A percentile compares a stretch with the other conserved stretches of the same genome.
These are phyloP conservation scores for Thalpophila matura DNA, from an alignment of 2,888 invertebrate species.

Conservation along the genomic window DNA sequence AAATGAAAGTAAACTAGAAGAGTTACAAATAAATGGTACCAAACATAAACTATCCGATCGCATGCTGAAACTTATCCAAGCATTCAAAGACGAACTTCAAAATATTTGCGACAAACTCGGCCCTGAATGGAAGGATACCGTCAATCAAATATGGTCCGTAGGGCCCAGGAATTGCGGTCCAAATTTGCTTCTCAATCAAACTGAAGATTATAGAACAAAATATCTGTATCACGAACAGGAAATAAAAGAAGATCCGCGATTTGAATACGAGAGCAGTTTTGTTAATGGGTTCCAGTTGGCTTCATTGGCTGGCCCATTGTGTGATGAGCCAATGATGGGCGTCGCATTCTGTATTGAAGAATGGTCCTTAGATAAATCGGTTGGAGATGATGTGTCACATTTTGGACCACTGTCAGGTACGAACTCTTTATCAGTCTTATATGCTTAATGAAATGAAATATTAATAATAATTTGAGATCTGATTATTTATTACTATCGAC, in stretches of 20 bases:
- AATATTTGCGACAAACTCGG: conserved; percentile 91
- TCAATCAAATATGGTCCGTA: conserved; percentile 96
- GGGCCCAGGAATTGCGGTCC: conserved; percentile 97
- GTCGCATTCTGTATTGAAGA: conserved; percentile 97
- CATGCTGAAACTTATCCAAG: conserved; percentile 84
- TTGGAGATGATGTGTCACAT: conserved; percentile 80
- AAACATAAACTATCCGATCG: conserved; percentile 81
- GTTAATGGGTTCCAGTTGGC: conserved; percentile 97
- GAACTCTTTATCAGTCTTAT: neutral
- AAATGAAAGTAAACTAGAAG: conserved; percentile 80
- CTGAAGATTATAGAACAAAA: conserved; percentile 91
- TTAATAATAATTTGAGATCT: too few relatives aligned
- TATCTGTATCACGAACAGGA: conserved; percentile 82
- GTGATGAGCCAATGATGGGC: conserved; percentile 99
- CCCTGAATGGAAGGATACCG: conserved; percentile 87
- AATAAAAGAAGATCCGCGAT: conserved; percentile 88
- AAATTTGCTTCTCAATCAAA: conserved; percentile 96
- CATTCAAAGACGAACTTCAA: conserved; percentile 90
- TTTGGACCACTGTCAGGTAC: conserved; percentile 91
- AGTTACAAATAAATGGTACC: conserved; percentile 73
- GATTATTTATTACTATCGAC: too few relatives aligned
- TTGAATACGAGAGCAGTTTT: conserved; percentile 94
- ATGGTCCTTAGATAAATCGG: conserved; percentile 92
- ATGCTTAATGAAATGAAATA: neutral
- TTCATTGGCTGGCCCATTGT: conserved; percentile 97